Percentiles rank a stretch among this genome's conserved stretches.
Evolutionary conservation across 2,888 invertebrate species (phyloP).

Genomic region (Athrips mouffetella): DNA sequence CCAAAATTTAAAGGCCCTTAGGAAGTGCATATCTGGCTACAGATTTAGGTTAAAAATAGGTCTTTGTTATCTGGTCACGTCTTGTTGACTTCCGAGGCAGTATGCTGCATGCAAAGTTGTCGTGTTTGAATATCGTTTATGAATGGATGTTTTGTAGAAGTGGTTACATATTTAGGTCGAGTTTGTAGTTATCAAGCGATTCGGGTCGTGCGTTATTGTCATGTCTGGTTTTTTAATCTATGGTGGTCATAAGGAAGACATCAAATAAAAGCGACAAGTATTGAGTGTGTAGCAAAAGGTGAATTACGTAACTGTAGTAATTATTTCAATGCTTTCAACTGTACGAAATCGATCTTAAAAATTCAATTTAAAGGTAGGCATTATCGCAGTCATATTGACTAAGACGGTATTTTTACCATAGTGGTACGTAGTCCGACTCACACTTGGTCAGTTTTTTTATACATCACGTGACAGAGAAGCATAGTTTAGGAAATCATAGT

Average conservation of each 20-base stretch:
- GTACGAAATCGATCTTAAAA: too few species aligned
- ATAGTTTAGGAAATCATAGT: too few species aligned
- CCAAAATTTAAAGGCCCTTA: not conserved
- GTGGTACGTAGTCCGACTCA: too few species aligned
- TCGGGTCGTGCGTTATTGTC: not conserved
- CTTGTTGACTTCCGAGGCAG: conserved; percentile 22
- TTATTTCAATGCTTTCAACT: too few species aligned
- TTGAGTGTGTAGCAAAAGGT: too few species aligned
- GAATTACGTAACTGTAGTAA: too few species aligned
- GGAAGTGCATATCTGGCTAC: not conserved
- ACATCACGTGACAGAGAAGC: too few species aligned
- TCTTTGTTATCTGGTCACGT: not conserved
- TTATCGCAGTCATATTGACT: too few species aligned
- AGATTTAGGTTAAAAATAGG: not conserved
- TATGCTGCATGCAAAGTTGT: not conserved
- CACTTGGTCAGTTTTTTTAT: too few species aligned
- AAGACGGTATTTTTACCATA: too few species aligned
- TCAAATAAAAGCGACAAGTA: not conserved
- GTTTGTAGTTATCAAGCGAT: not conserved
- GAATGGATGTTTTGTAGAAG: conserved; percentile 2
- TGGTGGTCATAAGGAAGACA: not conserved
- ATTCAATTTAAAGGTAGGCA: too few species aligned
- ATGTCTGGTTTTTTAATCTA: not conserved
- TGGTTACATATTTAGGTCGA: too few species aligned
- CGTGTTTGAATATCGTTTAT: not conserved